Evolutionary conservation across 1,140 invertebrate genomes (phyloP).

Genomic region (Aphelenchoides avenae): DNA sequence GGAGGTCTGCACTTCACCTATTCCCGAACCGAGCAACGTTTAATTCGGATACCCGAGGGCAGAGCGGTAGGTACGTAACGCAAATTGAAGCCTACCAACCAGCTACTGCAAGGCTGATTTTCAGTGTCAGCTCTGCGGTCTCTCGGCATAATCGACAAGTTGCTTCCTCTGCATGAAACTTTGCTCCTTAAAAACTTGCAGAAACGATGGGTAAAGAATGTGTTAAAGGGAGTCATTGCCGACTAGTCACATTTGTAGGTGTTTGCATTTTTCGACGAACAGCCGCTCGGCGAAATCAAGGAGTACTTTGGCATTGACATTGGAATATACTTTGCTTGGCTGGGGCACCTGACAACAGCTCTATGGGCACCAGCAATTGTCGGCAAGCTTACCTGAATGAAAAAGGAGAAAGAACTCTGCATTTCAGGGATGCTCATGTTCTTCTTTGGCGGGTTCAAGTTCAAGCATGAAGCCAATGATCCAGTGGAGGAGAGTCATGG

Average conservation of each 20-base stretch:
- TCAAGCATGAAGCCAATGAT: constrained; percentile 21
- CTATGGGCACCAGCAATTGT: constrained; percentile 70
- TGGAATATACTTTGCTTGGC: constrained; percentile 75
- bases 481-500: constrained; percentile 4
- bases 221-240: no score
- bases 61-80: constrained; percentile 66
- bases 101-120: constrained; percentile 9
- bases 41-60: constrained; percentile 68
- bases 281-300: constrained; percentile 72
- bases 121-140: constrained; percentile 74
- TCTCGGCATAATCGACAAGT: constrained; percentile 76
- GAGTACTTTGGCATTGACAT: constrained; percentile 79
- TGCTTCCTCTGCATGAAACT: constrained; percentile 83
- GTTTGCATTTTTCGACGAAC: constrained; percentile 74
- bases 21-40: background rate
- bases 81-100: background rate
- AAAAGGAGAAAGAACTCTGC: background rate
- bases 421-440: background rate
- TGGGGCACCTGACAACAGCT: constrained; percentile 73
- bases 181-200: constrained; percentile 72
- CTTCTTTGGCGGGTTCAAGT: background rate
- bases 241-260: no score
- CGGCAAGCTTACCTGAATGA: constrained; percentile 63
- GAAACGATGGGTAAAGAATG: constrained; percentile 79
- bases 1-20: constrained; percentile 57